Base-by-base conservation (phyloP, 1,140 invertebrate genomes). In the Tetragonula clypearis region DNA sequence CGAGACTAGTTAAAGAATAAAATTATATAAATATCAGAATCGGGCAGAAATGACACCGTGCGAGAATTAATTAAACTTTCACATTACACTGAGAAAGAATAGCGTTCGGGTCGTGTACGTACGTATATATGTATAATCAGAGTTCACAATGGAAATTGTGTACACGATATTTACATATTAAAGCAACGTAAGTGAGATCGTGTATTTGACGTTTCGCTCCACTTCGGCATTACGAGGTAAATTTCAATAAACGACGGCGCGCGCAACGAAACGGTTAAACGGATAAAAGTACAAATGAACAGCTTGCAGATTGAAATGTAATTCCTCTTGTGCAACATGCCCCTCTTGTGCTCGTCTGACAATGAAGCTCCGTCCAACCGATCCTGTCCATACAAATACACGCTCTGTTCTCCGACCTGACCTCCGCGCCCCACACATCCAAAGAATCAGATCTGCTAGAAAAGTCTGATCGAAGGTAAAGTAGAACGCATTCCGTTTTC, bases 381-480 rank as follows among this genome's bases (percentile, higher is more conserved):
- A 17, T 26, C 65, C 26, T 17, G n/a, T 26, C 0, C 65, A 6
- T 66, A 26, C 6, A 66, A 66, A 26, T 66, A 66, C 6, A 49
- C 41, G 41, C 8, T 49, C 41, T 6, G 5, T 26, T 14, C n/a
- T 6, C 1, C 26, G n/a, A 17, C n/a, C n/a, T 30, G 65, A 66
- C 26, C 6, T 30, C 0, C 2, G 5, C n/a, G 8, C 6, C 17
- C 0, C 2, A 1, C n/a, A 17, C 23, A n/a, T 62, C 11, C n/a
- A 12, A 1, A 62, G 23, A 3, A n/a, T 30, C 60, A 23, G n/a
- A 11, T 62, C 60, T 62, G 23, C n/a, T 26, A 15, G 26, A 26
- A 66, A 30, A 8, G 62, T 66, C n/a, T 26, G 1, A 15, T n/a
- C n/a, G 65, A 66, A 49, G 41, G 41, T 17, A 62, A 30, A 14